phyloP scores from a whole-genome alignment of 2,888 invertebrate genomes.

The Drosophila flavopinicola region DNA sequence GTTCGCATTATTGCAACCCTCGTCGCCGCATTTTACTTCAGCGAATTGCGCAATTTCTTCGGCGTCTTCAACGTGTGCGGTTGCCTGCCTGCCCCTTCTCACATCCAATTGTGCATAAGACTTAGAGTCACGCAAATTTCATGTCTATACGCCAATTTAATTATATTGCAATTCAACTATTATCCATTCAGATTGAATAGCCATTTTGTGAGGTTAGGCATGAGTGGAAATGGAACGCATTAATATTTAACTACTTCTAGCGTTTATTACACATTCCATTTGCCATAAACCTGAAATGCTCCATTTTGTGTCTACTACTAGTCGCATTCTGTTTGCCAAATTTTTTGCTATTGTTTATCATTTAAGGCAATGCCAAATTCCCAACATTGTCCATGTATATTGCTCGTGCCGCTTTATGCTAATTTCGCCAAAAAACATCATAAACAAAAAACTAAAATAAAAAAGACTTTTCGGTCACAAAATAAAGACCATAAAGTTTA shows the following conservation, averaged over 20 bases:
- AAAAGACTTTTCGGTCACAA: constrained; percentile 64
- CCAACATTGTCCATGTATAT: constrained; percentile 13
- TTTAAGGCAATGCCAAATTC: constrained; percentile 37
- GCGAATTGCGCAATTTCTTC: constrained; percentile 66
- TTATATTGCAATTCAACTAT: constrained; percentile 1
- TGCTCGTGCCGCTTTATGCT: constrained; percentile 14
- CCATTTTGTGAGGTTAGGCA: constrained; percentile 8
- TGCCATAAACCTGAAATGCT: constrained; percentile 21
- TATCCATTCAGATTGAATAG: neutral
- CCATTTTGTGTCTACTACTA: constrained; percentile 23
- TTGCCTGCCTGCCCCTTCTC: constrained; percentile 9
- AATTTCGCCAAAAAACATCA: constrained; percentile 29
- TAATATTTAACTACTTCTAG: constrained; percentile 23
- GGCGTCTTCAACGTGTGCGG: constrained; percentile 62
- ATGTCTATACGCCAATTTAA: constrained; percentile 17
- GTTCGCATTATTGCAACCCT: constrained; percentile 47
- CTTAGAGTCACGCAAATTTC: constrained; percentile 41
- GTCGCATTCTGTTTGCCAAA: constrained; percentile 22
- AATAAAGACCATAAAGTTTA: constrained; percentile 75
- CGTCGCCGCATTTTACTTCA: constrained; percentile 12
- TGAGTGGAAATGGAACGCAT: constrained; percentile 18
- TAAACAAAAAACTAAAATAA: constrained; percentile 13
- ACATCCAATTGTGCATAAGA: constrained; percentile 44
- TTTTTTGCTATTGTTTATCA: constrained; percentile 37
- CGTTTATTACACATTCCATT: constrained; percentile 18